A percentile compares a stretch with the other conserved stretches of the same genome.
Conservation (phyloP, 2,113 vertebrate species). For the Dicaeum eximium region DNA sequence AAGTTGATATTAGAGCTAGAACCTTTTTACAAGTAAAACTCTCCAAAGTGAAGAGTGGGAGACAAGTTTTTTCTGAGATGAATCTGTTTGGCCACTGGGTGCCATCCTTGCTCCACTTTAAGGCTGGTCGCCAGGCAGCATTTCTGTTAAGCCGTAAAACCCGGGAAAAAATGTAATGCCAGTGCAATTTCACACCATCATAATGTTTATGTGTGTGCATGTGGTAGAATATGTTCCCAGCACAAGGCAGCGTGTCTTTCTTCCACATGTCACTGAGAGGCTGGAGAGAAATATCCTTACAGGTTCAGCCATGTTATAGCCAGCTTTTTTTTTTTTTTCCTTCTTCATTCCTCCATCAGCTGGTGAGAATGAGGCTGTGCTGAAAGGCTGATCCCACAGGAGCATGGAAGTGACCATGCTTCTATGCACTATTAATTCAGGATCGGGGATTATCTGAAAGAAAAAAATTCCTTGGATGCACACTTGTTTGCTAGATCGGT, state of each 20-base stretch:
- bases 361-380: background rate
- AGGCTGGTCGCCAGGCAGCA: background rate
- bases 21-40: background rate
- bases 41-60: background rate
- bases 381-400: background rate
- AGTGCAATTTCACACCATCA: conserved; percentile 37
- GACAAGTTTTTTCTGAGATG: conserved; percentile 53
- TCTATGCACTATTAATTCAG: background rate
- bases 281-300: background rate
- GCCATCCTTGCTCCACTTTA: conserved; percentile 79
- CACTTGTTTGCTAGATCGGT: background rate
- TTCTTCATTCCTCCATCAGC: background rate
- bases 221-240: conserved; percentile 24
- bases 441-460: background rate
- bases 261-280: background rate
- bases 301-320: background rate
- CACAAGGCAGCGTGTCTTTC: background rate
- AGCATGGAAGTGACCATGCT: background rate
- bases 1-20: background rate
- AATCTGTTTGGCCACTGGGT: conserved; percentile 78
- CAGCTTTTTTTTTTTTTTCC: background rate
- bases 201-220: conserved; percentile 19
- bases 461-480: background rate
- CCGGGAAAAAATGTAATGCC: conserved; percentile 14
- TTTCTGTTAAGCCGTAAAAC: conserved; percentile 45